These are phyloP conservation scores for Altica lythri DNA, from an alignment of 2,888 invertebrate species.

Conservation along the genomic window DNA sequence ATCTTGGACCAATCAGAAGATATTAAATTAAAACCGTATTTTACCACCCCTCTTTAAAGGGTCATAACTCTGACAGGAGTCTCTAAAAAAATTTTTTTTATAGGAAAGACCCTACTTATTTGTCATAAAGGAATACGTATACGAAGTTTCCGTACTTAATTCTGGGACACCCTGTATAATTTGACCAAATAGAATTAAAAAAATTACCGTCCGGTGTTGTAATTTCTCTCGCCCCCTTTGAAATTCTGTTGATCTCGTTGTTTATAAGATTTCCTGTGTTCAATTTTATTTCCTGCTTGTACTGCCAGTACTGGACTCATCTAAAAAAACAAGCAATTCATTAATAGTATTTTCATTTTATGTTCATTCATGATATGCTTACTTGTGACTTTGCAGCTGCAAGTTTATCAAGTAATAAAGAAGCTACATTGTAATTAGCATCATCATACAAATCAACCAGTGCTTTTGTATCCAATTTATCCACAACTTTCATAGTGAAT, in stretches of 20 bases:
- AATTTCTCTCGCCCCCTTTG: constrained; percentile 22
- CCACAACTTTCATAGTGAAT: constrained; percentile 63
- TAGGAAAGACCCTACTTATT: no score
- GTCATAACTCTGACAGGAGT: no score
- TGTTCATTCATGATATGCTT: constrained; percentile 25
- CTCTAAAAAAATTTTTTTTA: no score
- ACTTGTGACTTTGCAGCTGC: constrained; percentile 51
- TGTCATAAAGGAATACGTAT: no score
- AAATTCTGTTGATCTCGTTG: constrained; percentile 25
- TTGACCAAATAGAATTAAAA: no score
- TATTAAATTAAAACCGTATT: no score
- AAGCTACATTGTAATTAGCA: constrained; percentile 54
- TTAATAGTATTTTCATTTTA: background rate
- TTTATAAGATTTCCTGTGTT: constrained; percentile 43
- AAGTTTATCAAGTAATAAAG: constrained; percentile 52
- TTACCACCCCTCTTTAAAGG: no score
- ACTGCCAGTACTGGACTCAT: constrained; percentile 49
- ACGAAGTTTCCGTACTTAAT: no score
- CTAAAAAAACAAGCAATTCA: constrained; percentile 33
- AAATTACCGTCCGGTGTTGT: constrained; percentile 36
- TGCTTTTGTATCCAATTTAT: constrained; percentile 61
- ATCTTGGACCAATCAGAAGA: no score
- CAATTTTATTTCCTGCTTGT: constrained; percentile 52
- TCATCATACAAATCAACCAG: constrained; percentile 68
- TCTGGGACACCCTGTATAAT: no score